phyloP scores from a whole-genome alignment of 2,888 invertebrate genomes.

The Syrphus vitripennis region DNA sequence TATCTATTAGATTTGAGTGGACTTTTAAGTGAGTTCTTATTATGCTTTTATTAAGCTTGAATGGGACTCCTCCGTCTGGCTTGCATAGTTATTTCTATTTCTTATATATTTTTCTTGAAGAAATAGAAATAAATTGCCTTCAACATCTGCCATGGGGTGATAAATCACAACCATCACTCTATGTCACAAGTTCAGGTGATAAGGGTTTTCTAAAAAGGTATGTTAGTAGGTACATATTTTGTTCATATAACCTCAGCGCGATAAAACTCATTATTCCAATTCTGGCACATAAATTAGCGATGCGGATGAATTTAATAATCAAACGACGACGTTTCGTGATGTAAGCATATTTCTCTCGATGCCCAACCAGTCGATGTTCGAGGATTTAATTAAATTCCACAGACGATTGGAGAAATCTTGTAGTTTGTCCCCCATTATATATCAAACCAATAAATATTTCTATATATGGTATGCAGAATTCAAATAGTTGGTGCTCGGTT shows the following conservation, averaged over 20 bases:
- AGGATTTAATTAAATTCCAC: conserved; percentile 66
- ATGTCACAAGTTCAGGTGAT: conserved; percentile 21
- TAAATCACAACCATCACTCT: conserved; percentile 32
- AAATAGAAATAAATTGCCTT: conserved; percentile 36
- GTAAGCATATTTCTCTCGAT: not conserved
- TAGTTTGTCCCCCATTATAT: conserved; percentile 19
- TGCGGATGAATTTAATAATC: conserved; percentile 52
- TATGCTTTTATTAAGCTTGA: conserved; percentile 26
- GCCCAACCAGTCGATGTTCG: not conserved
- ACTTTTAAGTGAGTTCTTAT: conserved; percentile 62
- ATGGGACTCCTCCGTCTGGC: not conserved
- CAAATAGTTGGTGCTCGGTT: not conserved
- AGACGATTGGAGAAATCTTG: conserved; percentile 15
- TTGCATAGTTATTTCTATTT: not conserved
- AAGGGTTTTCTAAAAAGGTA: not conserved
- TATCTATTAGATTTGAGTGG: conserved; percentile 58
- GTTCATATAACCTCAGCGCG: no score
- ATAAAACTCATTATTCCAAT: conserved; percentile 48
- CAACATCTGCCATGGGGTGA: conserved; percentile 30
- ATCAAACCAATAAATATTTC: conserved; percentile 46
- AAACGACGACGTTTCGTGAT: not conserved
- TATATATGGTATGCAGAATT: not conserved
- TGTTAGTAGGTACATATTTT: not conserved
- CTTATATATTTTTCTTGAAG: not conserved
- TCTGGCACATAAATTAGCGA: conserved; percentile 59